Evolutionary conservation across 2,888 invertebrate species (phyloP).

Genomic region (Odiellus spinosus): DNA sequence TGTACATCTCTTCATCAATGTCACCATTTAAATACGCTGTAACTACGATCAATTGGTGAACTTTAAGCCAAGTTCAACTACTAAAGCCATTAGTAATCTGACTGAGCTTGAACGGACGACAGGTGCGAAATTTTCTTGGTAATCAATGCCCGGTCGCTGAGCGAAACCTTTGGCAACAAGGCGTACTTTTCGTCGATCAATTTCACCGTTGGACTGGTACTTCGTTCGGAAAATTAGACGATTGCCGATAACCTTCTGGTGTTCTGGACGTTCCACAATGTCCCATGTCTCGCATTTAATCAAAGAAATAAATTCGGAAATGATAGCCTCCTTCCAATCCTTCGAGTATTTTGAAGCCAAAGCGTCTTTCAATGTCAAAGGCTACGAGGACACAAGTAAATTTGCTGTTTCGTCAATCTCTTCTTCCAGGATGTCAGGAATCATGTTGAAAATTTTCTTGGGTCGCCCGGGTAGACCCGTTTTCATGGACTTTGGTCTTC

Average conservation of each 20-base stretch:
- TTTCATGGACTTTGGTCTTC: too few relatives aligned
- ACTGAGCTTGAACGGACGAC: conserved; percentile 1
- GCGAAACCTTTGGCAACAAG: conserved; percentile 4
- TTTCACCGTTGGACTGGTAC: not conserved
- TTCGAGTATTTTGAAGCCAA: too few relatives aligned
- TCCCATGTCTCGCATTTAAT: not conserved
- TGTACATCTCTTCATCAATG: conserved; percentile 11
- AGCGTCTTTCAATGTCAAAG: too few relatives aligned
- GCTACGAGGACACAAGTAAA: too few relatives aligned
- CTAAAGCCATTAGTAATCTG: not conserved
- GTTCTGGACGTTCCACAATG: not conserved
- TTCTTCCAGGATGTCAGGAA: too few relatives aligned
- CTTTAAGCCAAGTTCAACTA: not conserved
- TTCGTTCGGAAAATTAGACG: not conserved
- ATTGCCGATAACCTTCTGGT: not conserved
- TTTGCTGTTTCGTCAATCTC: too few relatives aligned
- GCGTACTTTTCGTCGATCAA: conserved; percentile 1
- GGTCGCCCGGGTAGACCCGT: too few relatives aligned
- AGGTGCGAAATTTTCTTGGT: conserved; percentile 5
- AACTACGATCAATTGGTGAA: conserved; percentile 8
- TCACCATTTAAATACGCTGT: conserved; percentile 13
- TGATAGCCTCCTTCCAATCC: not conserved
- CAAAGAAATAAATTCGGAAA: not conserved
- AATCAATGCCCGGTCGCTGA: conserved; percentile 3
- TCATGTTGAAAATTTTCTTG: too few relatives aligned